Percentiles rank a stretch among this genome's conserved stretches.
phyloP scores from a whole-genome alignment of 2,113 vertebrate genomes.

The Sitta europaea region DNA sequence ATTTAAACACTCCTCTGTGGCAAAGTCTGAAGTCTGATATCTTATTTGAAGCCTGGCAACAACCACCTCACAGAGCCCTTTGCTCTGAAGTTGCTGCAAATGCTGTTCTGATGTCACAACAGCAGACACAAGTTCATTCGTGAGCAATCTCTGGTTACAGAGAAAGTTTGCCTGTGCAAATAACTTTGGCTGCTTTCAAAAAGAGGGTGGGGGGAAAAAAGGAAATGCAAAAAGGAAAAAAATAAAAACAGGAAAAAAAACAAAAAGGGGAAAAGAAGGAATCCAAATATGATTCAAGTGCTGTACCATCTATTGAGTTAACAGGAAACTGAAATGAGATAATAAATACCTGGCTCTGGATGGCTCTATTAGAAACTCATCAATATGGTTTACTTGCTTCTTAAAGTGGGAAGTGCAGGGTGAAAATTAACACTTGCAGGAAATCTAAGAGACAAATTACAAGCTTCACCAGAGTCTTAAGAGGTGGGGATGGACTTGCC shows the following conservation, averaged over 20 bases:
- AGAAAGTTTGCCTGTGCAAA: neutral
- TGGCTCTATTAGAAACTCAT: neutral
- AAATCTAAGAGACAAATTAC: neutral
- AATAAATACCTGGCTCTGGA: neutral
- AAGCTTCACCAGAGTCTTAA: neutral
- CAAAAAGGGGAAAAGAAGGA: neutral
- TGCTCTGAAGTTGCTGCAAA: neutral
- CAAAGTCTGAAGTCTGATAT: neutral
- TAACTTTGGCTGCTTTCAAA: neutral
- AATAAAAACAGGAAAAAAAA: rapidly evolving
- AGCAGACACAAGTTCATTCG: neutral
- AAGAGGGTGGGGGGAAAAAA: neutral
- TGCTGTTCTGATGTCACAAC: neutral
- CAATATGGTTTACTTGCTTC: neutral
- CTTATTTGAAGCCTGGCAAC: constrained; percentile 31
- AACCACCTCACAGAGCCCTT: neutral
- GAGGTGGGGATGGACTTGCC: neutral
- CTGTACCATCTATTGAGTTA: neutral
- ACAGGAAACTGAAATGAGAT: neutral
- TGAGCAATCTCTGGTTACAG: neutral
- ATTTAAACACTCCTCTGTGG: neutral
- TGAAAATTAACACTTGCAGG: neutral
- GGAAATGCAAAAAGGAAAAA: rapidly evolving
- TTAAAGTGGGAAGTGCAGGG: neutral
- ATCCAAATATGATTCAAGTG: neutral